phyloP scores from a whole-genome alignment of 1,140 invertebrate species.

The Tetramorium parvispinum region DNA sequence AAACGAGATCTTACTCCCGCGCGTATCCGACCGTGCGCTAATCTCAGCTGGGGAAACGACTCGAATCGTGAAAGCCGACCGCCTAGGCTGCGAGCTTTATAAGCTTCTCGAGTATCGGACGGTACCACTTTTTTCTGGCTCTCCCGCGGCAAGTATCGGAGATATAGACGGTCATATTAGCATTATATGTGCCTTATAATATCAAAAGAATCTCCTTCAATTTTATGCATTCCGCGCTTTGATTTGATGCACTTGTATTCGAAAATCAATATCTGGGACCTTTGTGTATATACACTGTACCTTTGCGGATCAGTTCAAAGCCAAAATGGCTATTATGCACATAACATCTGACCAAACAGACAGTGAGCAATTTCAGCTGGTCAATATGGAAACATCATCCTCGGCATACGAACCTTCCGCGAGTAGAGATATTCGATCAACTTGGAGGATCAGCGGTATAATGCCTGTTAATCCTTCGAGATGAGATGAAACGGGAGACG shows the following conservation, averaged over 20 bases:
- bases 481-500: slow-evolving; percentile 39
- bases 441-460: slow-evolving; percentile 64
- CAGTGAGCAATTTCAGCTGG: slow-evolving; percentile 71
- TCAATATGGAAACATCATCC: slow-evolving; percentile 70
- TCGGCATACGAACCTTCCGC: slow-evolving; percentile 16
- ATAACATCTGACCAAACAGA: slow-evolving; percentile 73
- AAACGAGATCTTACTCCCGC: slow-evolving; percentile 49
- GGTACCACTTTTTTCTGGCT: not conserved
- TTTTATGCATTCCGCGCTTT: not conserved
- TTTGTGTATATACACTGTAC: slow-evolving; percentile 4
- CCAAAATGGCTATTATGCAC: slow-evolving; percentile 64
- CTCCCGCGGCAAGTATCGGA: not conserved
- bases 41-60: slow-evolving; percentile 53
- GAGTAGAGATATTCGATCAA: slow-evolving; percentile 62
- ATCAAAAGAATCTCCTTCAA: not conserved
- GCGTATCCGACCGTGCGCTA: slow-evolving; percentile 37
- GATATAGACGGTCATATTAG: no score
- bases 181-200: not conserved
- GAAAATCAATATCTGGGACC: slow-evolving; percentile 23
- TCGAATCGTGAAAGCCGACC: slow-evolving; percentile 58
- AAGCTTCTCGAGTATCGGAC: slow-evolving; percentile 32
- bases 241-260: slow-evolving; percentile 32
- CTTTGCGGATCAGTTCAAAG: slow-evolving; percentile 55
- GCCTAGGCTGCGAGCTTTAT: slow-evolving; percentile 4
- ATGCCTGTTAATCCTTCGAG: slow-evolving; percentile 64